These are phyloP conservation scores for Setophaga coronata DNA, from an alignment of 2,113 vertebrate species.

Conservation along the genomic window DNA sequence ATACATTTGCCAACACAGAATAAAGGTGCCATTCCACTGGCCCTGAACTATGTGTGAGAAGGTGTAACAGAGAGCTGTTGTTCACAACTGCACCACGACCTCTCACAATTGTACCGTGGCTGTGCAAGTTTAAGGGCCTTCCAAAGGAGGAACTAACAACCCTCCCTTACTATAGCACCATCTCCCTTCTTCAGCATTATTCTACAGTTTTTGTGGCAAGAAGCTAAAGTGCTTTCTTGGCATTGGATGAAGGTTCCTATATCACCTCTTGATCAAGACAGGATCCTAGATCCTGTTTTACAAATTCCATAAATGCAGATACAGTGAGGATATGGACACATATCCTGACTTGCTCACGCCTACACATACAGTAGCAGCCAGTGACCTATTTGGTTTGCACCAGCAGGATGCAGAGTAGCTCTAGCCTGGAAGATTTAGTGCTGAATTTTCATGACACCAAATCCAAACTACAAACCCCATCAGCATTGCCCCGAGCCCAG, in stretches of 20 bases:
- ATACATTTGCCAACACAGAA: not conserved
- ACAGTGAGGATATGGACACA: not conserved
- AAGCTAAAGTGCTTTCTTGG: not conserved
- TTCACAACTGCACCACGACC: not conserved
- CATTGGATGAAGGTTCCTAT: not conserved
- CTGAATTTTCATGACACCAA: not conserved
- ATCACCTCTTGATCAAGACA: not conserved
- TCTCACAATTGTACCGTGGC: not conserved
- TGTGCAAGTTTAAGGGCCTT: not conserved
- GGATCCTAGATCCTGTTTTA: not conserved
- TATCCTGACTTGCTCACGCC: not conserved
- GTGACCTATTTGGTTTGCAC: not conserved
- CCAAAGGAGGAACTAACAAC: not conserved
- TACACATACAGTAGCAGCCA: fast-evolving
- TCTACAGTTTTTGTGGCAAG: not conserved
- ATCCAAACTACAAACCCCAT: not conserved
- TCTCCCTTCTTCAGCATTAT: not conserved
- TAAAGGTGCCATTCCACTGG: not conserved
- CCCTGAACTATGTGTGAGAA: not conserved
- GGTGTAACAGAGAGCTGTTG: not conserved
- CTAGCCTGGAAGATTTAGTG: not conserved
- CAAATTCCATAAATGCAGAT: not conserved
- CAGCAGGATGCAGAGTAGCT: not conserved
- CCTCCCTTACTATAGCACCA: not conserved
- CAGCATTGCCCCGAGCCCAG: not conserved